These are phyloP conservation scores for Eubasilissa regina DNA, from an alignment of 1,140 invertebrate species.

Conservation along the genomic window DNA sequence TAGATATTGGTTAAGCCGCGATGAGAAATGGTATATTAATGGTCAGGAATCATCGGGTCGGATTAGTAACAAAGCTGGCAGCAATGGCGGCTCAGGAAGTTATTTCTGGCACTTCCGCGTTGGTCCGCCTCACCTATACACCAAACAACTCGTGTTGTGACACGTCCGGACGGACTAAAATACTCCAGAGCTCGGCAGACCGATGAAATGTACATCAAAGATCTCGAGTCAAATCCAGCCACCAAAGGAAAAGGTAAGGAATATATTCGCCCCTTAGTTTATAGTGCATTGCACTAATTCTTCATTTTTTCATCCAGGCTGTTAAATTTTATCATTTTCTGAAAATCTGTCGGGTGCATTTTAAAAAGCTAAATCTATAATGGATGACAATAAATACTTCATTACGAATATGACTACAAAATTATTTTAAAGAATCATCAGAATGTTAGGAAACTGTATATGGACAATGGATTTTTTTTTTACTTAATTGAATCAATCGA, in stretches of 20 bases:
- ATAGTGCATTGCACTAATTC: too few relatives aligned
- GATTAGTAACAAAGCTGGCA: slow-evolving; percentile 27
- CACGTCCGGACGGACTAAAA: slow-evolving; percentile 53
- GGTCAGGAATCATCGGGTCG: slow-evolving; percentile 12
- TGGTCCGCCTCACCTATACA: slow-evolving; percentile 38
- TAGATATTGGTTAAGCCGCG: slow-evolving; percentile 5
- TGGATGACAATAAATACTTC: too few relatives aligned
- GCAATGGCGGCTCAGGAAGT: slow-evolving; percentile 44
- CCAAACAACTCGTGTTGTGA: slow-evolving; percentile 2
- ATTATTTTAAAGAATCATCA: too few relatives aligned
- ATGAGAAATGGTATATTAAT: slow-evolving; percentile 5
- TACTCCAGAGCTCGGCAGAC: neutral
- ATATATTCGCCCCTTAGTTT: neutral
- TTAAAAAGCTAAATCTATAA: too few relatives aligned
- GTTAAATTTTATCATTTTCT: too few relatives aligned
- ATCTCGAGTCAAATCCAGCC: neutral
- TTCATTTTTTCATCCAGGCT: too few relatives aligned
- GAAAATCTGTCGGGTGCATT: too few relatives aligned
- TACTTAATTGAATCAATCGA: too few relatives aligned
- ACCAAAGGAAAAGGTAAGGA: neutral
- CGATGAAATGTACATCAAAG: neutral
- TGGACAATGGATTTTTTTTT: too few relatives aligned
- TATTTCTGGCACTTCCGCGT: slow-evolving; percentile 59
- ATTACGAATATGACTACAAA: too few relatives aligned
- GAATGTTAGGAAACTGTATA: too few relatives aligned